phyloP scores from a whole-genome alignment of 2,888 invertebrate genomes.

The Hydroisotoma schaefferi region DNA sequence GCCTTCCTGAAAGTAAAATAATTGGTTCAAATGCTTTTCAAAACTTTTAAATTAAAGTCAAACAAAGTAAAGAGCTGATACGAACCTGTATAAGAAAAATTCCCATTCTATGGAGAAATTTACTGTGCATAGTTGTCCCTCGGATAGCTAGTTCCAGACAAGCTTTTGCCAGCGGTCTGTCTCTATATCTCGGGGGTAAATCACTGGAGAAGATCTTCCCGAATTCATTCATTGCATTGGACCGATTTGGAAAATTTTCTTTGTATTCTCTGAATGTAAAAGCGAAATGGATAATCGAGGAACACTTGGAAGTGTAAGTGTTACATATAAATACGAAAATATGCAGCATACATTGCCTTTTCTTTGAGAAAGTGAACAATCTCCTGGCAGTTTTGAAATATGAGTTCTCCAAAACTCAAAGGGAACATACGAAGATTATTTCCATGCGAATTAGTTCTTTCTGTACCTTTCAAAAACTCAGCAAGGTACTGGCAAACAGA shows the following conservation, averaged over 20 bases:
- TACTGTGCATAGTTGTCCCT: neutral
- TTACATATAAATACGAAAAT: neutral
- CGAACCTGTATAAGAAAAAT: neutral
- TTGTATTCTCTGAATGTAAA: too few species aligned
- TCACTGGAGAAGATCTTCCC: neutral
- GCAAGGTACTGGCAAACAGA: neutral
- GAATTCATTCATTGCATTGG: neutral
- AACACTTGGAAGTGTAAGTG: neutral
- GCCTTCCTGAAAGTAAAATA: too few species aligned
- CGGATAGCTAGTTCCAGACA: neutral
- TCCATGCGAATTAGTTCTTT: too few species aligned
- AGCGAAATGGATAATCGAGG: too few species aligned
- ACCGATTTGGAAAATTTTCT: neutral
- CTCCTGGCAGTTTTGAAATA: neutral
- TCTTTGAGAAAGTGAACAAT: neutral
- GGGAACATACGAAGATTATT: neutral
- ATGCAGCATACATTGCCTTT: neutral
- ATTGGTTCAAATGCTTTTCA: too few species aligned
- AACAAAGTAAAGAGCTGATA: too few species aligned
- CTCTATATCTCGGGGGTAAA: neutral
- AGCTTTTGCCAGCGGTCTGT: neutral
- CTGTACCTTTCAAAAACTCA: neutral
- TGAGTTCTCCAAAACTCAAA: neutral
- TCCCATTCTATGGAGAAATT: neutral
- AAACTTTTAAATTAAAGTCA: too few species aligned